These are phyloP conservation scores for Cossypha caffra DNA, from an alignment of 2,797 vertebrate species.

Conservation along the genomic window DNA sequence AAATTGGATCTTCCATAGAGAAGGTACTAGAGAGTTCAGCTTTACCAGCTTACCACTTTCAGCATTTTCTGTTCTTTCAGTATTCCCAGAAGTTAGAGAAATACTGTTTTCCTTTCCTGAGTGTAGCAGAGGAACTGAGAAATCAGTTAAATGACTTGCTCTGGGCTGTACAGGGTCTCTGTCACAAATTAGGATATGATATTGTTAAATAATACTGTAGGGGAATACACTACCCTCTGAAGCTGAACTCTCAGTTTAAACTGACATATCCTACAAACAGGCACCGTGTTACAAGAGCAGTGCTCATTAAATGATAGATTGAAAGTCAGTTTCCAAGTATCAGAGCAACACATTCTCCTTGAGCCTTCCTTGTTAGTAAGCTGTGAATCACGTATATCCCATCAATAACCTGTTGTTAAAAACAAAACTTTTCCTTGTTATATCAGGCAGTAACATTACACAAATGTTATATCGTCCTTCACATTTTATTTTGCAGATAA, in stretches of 20 bases:
- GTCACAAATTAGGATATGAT: not conserved
- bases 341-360: not conserved
- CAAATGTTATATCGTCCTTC: not conserved
- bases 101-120: not conserved
- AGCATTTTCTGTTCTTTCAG: not conserved
- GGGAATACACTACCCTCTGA: not conserved
- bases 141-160: not conserved
- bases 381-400: not conserved
- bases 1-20: not conserved
- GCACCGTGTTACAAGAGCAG: not conserved
- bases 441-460: not conserved
- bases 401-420: not conserved
- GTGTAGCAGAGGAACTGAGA: not conserved
- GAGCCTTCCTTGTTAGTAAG: not conserved
- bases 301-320: not conserved
- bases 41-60: not conserved
- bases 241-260: not conserved
- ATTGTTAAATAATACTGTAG: not conserved
- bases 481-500: conserved; percentile 36
- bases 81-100: not conserved
- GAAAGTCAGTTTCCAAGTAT: not conserved
- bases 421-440: not conserved
- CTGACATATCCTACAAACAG: not conserved
- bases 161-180: not conserved
- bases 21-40: not conserved